Conservation (phyloP, 2,888 invertebrate species). For the Bellardia pandia region DNA sequence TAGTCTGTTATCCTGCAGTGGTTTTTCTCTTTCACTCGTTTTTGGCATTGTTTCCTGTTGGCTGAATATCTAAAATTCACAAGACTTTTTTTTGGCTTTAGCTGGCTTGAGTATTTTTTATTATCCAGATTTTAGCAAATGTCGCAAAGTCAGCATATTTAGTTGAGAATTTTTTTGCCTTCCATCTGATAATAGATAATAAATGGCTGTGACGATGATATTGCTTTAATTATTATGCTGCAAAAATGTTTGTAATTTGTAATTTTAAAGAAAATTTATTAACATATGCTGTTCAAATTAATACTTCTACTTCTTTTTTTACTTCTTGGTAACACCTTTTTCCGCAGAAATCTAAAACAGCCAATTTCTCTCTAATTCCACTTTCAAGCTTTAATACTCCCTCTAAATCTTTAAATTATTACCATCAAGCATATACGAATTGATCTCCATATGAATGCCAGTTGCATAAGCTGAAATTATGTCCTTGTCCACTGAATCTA, state of each 20-base stretch:
- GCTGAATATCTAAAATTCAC: constrained; percentile 59
- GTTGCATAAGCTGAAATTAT: not conserved
- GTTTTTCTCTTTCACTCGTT: constrained; percentile 31
- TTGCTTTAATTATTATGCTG: constrained; percentile 51
- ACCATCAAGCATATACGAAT: not conserved
- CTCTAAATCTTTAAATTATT: not conserved
- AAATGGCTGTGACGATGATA: constrained; percentile 47
- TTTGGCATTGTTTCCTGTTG: constrained; percentile 71
- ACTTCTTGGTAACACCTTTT: too few species aligned
- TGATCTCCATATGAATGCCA: not conserved
- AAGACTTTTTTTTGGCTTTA: constrained; percentile 57
- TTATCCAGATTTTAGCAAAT: constrained; percentile 44
- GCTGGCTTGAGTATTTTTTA: constrained; percentile 21
- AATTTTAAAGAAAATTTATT: not conserved
- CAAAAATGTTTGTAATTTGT: not conserved
- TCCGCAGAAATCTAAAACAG: too few species aligned
- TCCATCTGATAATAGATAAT: constrained; percentile 58
- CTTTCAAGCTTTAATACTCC: too few species aligned
- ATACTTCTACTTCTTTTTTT: too few species aligned
- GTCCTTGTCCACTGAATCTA: constrained; percentile 48
- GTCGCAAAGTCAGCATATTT: constrained; percentile 65
- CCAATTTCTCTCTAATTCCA: too few species aligned
- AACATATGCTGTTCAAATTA: too few species aligned
- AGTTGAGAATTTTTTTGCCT: not conserved
- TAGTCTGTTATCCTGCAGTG: constrained; percentile 56